Conservation (phyloP, 1,140 invertebrate genomes). For the Capitella teleta region DNA sequence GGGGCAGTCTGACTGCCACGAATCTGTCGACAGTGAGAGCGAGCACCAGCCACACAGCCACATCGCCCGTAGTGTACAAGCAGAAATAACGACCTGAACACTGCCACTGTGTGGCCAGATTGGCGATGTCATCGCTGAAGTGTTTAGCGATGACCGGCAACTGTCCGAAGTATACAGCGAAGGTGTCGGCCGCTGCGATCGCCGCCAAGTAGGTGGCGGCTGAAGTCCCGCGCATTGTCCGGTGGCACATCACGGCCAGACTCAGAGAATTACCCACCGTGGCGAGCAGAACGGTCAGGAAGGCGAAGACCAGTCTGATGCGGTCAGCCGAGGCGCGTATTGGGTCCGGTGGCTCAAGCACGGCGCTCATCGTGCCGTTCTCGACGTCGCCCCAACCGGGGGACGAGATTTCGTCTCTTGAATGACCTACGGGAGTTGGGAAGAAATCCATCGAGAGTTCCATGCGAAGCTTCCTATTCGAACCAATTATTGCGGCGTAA, state of each 20-base stretch:
- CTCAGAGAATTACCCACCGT: slow-evolving; percentile 11
- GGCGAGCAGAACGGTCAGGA: too few relatives aligned
- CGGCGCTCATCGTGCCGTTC: too few relatives aligned
- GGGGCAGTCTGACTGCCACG: slow-evolving; percentile 17
- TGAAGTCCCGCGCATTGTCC: slow-evolving; percentile 7
- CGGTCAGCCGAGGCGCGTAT: too few relatives aligned
- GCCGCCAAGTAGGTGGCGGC: slow-evolving; percentile 14
- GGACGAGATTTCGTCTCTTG: too few relatives aligned
- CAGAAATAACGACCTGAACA: slow-evolving; percentile 14
- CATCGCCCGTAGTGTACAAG: slow-evolving; percentile 11
- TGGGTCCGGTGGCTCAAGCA: too few relatives aligned
- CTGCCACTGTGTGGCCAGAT: slow-evolving; percentile 1
- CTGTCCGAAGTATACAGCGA: slow-evolving; percentile 12
- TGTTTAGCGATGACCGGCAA: slow-evolving; percentile 11
- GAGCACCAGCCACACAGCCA: slow-evolving; percentile 17
- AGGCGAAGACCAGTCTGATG: too few relatives aligned
- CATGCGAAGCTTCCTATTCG: too few relatives aligned
- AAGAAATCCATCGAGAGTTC: too few relatives aligned
- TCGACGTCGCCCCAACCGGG: too few relatives aligned
- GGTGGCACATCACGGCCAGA: slow-evolving; percentile 7
- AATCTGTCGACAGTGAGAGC: slow-evolving; percentile 17
- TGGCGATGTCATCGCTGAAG: not conserved
- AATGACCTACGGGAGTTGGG: too few relatives aligned
- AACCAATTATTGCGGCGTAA: too few relatives aligned
- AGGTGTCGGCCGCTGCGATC: slow-evolving; percentile 14